A percentile compares a stretch with the other conserved stretches of the same genome.
Evolutionary conservation across 2,888 invertebrate species (phyloP).

Genomic region (Agrilus mali): DNA sequence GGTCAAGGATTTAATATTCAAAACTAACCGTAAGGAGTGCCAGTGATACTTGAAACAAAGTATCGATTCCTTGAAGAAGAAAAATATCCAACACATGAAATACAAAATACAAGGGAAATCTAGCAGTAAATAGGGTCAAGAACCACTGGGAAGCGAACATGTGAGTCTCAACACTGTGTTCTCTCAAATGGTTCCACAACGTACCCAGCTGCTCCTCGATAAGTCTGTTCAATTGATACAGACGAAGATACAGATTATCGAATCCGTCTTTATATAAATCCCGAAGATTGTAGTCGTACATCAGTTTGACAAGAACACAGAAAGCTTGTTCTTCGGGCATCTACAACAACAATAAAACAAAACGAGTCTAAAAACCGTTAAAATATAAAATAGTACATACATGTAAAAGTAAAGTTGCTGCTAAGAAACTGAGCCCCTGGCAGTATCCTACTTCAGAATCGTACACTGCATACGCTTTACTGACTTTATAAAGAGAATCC

Average conservation of each 20-base stretch:
- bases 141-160: conserved; percentile 99
- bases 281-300: conserved; percentile 91
- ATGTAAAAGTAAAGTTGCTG: conserved; percentile 89
- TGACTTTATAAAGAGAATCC: conserved; percentile 89
- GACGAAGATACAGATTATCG: conserved; percentile 85
- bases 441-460: conserved; percentile 98
- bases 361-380: conserved; percentile 1
- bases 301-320: conserved; percentile 87
- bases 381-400: conserved; percentile 44
- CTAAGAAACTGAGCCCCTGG: conserved; percentile 95
- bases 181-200: conserved; percentile 68
- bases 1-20: not conserved
- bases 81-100: conserved; percentile 97
- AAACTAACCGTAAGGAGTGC: conserved; percentile 74
- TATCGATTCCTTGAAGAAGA: conserved; percentile 86
- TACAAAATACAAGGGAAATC: conserved; percentile 92
- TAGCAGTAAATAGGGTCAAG: conserved; percentile 96
- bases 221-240: conserved; percentile 88
- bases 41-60: conserved; percentile 91
- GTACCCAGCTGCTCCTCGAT: conserved; percentile 84
- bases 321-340: conserved; percentile 99
- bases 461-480: conserved; percentile 94
- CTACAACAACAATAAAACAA: conserved; percentile 47
- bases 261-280: conserved; percentile 96
- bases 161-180: conserved; percentile 82